A percentile compares a stretch with the other conserved stretches of the same genome.
Conservation (phyloP, 2,113 vertebrate genomes). For the Sceloporus undulatus region DNA sequence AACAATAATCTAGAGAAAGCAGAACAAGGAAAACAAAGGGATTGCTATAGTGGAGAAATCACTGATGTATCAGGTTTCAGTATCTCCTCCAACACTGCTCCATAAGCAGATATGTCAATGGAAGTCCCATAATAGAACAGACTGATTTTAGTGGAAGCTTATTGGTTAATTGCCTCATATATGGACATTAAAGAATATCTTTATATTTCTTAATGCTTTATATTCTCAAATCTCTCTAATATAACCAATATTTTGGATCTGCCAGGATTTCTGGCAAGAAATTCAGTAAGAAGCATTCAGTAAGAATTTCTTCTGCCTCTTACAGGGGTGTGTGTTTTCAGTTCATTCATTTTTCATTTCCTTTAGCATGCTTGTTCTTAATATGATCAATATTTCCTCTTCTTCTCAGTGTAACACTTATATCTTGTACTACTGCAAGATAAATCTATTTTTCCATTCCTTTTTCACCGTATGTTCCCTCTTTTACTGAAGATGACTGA, state of each 20-base stretch:
- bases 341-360: background rate
- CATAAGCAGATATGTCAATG: conserved; percentile 7
- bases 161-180: background rate
- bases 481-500: background rate
- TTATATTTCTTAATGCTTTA: conserved; percentile 15
- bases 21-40: conserved; percentile 21
- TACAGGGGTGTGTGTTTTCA: conserved; percentile 12
- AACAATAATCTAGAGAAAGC: conserved; percentile 14
- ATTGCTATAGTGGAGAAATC: background rate
- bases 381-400: conserved; percentile 16
- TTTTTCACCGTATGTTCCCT: conserved; percentile 25
- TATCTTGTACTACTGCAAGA: background rate
- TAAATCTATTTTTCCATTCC: background rate
- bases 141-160: background rate
- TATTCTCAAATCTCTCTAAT: conserved; percentile 3
- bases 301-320: background rate
- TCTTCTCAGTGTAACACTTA: conserved; percentile 22
- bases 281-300: background rate
- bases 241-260: background rate
- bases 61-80: background rate
- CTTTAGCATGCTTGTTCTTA: conserved; percentile 22
- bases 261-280: background rate
- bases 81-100: conserved; percentile 12
- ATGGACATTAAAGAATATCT: background rate
- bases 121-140: background rate